phyloP scores from a whole-genome alignment of 2,888 invertebrate genomes.

The Herminia tarsipennalis region DNA sequence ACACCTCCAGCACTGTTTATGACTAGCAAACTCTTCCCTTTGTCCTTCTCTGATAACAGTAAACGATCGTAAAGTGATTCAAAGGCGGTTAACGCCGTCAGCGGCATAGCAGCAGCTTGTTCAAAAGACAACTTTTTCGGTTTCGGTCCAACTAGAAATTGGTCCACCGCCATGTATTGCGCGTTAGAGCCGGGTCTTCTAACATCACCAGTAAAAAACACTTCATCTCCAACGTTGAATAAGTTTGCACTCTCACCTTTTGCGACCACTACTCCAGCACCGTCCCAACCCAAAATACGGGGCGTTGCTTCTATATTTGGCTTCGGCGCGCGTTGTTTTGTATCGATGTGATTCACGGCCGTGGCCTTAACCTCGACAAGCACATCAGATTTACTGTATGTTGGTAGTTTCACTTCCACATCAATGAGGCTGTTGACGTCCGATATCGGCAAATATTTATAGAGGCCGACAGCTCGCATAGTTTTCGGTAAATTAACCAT shows the following conservation, averaged over 20 bases:
- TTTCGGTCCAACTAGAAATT: slow-evolving; percentile 65
- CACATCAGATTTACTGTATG: slow-evolving; percentile 57
- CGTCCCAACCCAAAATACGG: slow-evolving; percentile 74
- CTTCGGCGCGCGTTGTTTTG: slow-evolving; percentile 71
- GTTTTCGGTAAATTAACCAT: slow-evolving; percentile 61
- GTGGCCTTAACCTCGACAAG: slow-evolving; percentile 73
- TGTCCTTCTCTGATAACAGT: slow-evolving; percentile 65
- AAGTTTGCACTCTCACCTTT: slow-evolving; percentile 59
- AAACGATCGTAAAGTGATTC: slow-evolving; percentile 70
- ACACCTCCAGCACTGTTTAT: slow-evolving; percentile 79
- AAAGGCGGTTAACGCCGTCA: slow-evolving; percentile 69
- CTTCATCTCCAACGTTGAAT: slow-evolving; percentile 71
- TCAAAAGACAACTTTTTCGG: slow-evolving; percentile 71
- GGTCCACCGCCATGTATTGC: slow-evolving; percentile 68
- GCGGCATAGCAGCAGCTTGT: slow-evolving; percentile 78
- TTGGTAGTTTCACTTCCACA: slow-evolving; percentile 66
- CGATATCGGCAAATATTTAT: slow-evolving; percentile 72
- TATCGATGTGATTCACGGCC: slow-evolving; percentile 74
- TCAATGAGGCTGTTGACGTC: slow-evolving; percentile 68
- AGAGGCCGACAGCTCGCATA: slow-evolving; percentile 76
- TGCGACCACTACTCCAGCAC: slow-evolving; percentile 67
- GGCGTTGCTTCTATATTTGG: slow-evolving; percentile 58
- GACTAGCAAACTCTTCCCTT: slow-evolving; percentile 67
- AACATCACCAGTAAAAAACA: slow-evolving; percentile 70
- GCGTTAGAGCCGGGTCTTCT: slow-evolving; percentile 71